These are phyloP conservation scores for Dromas ardeola DNA, from an alignment of 2,113 vertebrate genomes.

Conservation along the genomic window DNA sequence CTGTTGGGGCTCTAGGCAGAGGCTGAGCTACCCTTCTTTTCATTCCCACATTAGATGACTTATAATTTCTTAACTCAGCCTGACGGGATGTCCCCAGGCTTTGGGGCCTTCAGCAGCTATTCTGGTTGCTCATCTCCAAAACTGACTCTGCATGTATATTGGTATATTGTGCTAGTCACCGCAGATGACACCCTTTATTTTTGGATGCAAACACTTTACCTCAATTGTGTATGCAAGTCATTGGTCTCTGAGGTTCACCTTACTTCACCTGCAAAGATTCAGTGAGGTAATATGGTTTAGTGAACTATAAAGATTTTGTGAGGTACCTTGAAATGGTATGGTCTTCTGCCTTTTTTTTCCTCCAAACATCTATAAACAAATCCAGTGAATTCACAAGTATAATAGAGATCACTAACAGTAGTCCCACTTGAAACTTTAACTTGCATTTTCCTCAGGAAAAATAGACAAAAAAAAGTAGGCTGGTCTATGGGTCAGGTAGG, in stretches of 20 bases:
- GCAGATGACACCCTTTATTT: conserved; percentile 49
- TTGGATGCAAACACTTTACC: conserved; percentile 14
- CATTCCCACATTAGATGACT: conserved; percentile 59
- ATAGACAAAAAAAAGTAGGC: background rate
- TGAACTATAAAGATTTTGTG: background rate
- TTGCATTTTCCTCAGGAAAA: background rate
- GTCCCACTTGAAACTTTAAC: background rate
- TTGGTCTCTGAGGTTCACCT: conserved; percentile 54
- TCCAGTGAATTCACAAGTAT: background rate
- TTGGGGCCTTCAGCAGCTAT: conserved; percentile 17
- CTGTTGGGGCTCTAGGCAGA: conserved; percentile 17
- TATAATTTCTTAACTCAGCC: conserved; percentile 58
- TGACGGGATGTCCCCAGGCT: conserved; percentile 17
- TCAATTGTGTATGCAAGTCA: conserved; percentile 10
- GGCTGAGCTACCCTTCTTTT: conserved; percentile 7
- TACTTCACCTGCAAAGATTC: conserved; percentile 19
- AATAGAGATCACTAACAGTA: background rate
- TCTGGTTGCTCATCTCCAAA: conserved; percentile 43
- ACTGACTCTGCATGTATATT: conserved; percentile 56
- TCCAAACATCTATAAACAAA: background rate
- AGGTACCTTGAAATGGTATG: background rate
- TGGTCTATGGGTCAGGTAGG: background rate
- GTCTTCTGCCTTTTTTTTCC: background rate
- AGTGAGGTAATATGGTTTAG: background rate
- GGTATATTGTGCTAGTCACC: conserved; percentile 55